A percentile compares a stretch with the other conserved stretches of the same genome.
phyloP scores from a whole-genome alignment of 2,888 invertebrate species.

The Hyposoter didymator region DNA sequence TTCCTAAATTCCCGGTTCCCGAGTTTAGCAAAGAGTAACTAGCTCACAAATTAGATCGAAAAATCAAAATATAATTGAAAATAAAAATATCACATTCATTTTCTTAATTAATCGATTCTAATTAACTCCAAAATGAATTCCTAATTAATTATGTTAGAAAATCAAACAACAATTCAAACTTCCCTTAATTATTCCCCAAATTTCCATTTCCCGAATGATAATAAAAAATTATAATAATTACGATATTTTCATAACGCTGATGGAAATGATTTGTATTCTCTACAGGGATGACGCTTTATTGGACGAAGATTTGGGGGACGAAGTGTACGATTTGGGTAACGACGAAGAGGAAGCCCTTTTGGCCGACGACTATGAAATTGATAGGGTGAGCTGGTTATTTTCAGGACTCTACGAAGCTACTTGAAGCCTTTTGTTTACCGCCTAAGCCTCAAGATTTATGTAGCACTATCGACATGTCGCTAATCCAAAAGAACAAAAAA shows the following conservation, averaged over 20 bases:
- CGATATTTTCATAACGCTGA: not conserved
- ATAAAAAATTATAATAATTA: not conserved
- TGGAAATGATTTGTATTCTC: not conserved
- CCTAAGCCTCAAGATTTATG: slow-evolving; percentile 13
- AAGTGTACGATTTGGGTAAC: slow-evolving; percentile 84
- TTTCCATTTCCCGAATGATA: too few species aligned
- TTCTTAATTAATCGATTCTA: too few species aligned
- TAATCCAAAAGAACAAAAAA: not conserved
- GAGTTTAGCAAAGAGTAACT: too few species aligned
- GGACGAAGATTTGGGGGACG: slow-evolving; percentile 84
- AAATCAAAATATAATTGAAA: too few species aligned
- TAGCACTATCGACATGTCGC: slow-evolving; percentile 17
- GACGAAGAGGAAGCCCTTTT: slow-evolving; percentile 85
- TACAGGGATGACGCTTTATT: slow-evolving; percentile 83
- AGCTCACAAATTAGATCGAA: too few species aligned
- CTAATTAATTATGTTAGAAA: too few species aligned
- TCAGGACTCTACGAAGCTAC: slow-evolving; percentile 63
- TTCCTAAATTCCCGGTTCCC: too few species aligned
- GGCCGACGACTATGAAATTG: slow-evolving; percentile 83
- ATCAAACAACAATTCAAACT: too few species aligned
- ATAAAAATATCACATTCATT: too few species aligned
- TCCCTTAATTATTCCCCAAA: too few species aligned
- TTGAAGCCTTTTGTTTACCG: slow-evolving; percentile 46
- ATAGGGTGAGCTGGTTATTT: slow-evolving; percentile 80
- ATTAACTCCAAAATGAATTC: too few species aligned